phyloP scores from a whole-genome alignment of 92 coral and sea anemone species.

The Chrysogorgia sp. region DNA sequence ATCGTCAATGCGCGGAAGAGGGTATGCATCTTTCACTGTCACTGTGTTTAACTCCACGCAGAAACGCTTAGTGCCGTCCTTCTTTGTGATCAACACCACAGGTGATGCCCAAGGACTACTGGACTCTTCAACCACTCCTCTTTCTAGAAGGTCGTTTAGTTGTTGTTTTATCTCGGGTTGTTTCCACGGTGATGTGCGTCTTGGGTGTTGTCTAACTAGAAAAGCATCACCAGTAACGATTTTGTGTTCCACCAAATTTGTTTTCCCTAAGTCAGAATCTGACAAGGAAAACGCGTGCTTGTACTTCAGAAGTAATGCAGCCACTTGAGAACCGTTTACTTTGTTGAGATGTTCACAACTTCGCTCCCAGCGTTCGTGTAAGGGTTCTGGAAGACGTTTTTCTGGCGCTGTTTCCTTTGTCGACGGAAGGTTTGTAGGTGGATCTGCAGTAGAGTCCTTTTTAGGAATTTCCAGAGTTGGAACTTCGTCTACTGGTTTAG shows the following conservation, averaged over 20 bases:
- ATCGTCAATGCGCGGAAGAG: conserved; percentile 50
- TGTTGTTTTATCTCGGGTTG: conserved; percentile 38
- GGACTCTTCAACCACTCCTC: conserved; percentile 56
- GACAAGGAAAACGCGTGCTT: conserved; percentile 27
- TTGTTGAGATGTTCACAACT: conserved; percentile 47
- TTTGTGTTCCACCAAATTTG: conserved; percentile 29
- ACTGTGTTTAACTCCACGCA: conserved; percentile 53
- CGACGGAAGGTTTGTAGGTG: neutral
- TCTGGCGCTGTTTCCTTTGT: conserved; percentile 19
- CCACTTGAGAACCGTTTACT: conserved; percentile 32
- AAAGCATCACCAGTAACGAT: conserved; percentile 38
- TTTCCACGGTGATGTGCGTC: conserved; percentile 51
- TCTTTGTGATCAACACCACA: conserved; percentile 58
- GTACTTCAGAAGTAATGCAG: conserved; percentile 20
- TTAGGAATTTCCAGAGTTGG: conserved; percentile 34
- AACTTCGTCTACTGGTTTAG: conserved; percentile 53
- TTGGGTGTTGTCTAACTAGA: conserved; percentile 40
- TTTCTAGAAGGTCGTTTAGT: conserved; percentile 29
- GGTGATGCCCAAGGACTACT: conserved; percentile 52
- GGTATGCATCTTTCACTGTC: conserved; percentile 55
- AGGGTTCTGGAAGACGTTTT: conserved; percentile 55
- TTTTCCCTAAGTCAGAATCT: conserved; percentile 48
- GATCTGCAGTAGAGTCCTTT: neutral
- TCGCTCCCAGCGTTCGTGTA: conserved; percentile 43
- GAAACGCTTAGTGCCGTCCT: conserved; percentile 57